Base-by-base conservation (phyloP, 2,113 vertebrate genomes). In the Leucoraja erinaceus region DNA sequence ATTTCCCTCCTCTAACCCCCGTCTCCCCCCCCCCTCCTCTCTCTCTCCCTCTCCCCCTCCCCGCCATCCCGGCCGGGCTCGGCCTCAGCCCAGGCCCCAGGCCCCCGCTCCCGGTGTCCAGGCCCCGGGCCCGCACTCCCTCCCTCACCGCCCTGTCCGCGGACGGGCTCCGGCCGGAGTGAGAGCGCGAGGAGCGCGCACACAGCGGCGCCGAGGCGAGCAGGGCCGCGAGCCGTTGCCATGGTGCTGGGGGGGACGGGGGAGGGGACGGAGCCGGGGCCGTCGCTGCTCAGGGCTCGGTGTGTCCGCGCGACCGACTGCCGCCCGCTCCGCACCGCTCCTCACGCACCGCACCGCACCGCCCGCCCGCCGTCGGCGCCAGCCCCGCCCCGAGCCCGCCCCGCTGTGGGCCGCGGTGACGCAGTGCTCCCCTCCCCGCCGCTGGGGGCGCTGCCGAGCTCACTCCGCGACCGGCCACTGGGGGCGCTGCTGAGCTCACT, bases 121-220 rank as follows among this genome's bases (percentile, higher is more conserved):
- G 92, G 93, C 84, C 70, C 92, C 1, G 86, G 5, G 54, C 5
- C 93, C 33, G 4, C 22, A 25, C 70, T 20, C 16, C 16, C n/a
- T 2, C 10, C 74, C 95, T 96, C 94, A 96, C 96, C 95, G 94
- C 95, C 95, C 95, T 96, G 95, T 94, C 95, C 95, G 59, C 93
- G 94, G 86, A 94, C 94, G 33, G 96, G 95, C 93, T 95, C 54
- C 83, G 96, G 93, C 61, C 95, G 47, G 93, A 76, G 94, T 94
- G 93, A 94, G 93, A 81, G 94, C 94, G 94, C 93, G 93, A 31
- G 78, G 93, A 94, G 94, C 95, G 93, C 88, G 31, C n/a, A 72
- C 31, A 91, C 18, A 2, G 66, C 88, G 8, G 88, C 66, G 16
- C 31, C 31, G 63, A 72, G 86, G n/a, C 28, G n/a, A 66, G n/a